Conservation (phyloP, 2,113 vertebrate species). For the Pseudopipra pipra region DNA sequence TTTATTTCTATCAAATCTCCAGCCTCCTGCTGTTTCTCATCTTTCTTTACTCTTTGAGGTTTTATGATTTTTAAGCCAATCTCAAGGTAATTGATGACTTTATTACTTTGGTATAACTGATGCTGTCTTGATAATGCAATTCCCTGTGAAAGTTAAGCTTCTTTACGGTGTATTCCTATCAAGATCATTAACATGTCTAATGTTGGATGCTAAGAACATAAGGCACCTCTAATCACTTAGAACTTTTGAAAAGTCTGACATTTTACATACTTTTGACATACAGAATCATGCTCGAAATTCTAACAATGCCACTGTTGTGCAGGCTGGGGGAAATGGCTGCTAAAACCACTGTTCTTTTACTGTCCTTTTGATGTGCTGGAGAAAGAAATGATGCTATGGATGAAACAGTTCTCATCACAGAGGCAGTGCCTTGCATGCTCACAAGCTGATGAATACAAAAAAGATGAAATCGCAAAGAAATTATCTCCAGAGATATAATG, state of each 20-base stretch:
- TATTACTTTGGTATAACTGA: not conserved
- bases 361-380: not conserved
- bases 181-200: not conserved
- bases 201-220: not conserved
- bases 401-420: not conserved
- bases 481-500: not conserved
- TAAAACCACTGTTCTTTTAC: not conserved
- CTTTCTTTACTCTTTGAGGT: not conserved
- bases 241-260: not conserved
- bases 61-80: not conserved
- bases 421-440: not conserved
- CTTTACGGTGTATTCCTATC: not conserved
- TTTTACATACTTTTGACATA: not conserved
- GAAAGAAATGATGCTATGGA: not conserved
- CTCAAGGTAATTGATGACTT: not conserved
- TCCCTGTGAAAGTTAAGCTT: not conserved
- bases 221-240: not conserved
- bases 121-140: not conserved
- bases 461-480: not conserved
- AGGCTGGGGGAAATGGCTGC: not conserved
- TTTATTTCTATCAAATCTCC: not conserved
- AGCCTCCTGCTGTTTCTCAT: rapidly evolving
- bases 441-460: not conserved
- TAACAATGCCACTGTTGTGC: not conserved
- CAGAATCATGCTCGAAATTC: not conserved